Evolutionary conservation across 2,797 vertebrate species (phyloP).

Genomic region (Dermochelys coriacea): DNA sequence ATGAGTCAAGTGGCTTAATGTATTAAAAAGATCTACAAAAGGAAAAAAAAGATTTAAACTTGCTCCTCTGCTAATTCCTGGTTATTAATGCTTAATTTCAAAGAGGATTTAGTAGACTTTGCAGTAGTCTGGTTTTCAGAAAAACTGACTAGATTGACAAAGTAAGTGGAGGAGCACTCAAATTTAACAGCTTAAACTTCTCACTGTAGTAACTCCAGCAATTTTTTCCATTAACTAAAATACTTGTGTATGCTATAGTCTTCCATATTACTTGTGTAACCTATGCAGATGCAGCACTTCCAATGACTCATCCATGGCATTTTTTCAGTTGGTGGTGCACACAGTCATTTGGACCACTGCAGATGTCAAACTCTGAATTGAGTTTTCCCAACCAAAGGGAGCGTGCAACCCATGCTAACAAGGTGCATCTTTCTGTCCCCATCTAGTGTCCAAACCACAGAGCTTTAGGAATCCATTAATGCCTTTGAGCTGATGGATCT

Average conservation of each 20-base stretch:
- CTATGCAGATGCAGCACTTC: not conserved
- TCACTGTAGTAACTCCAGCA: not conserved
- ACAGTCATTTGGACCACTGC: too few relatives aligned
- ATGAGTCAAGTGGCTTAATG: not conserved
- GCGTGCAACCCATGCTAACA: not conserved
- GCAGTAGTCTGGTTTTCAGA: not conserved
- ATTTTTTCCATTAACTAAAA: not conserved
- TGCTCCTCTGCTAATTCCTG: not conserved
- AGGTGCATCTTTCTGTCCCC: not conserved
- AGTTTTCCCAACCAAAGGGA: not conserved
- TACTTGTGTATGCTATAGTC: not conserved
- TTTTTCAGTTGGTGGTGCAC: not conserved
- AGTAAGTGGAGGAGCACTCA: not conserved
- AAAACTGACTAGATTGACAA: not conserved
- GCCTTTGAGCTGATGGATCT: not conserved
- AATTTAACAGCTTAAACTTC: slow-evolving; percentile 1
- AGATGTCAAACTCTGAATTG: not conserved
- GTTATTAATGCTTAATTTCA: slow-evolving; percentile 34
- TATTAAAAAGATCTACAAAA: slow-evolving; percentile 2
- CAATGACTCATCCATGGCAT: not conserved
- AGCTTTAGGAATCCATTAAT: not conserved
- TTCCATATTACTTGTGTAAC: not conserved
- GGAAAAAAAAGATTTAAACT: not conserved
- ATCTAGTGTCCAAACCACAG: not conserved
- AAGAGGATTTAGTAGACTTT: not conserved